phyloP scores from a whole-genome alignment of 2,888 invertebrate species.

The Drosophila putrida region DNA sequence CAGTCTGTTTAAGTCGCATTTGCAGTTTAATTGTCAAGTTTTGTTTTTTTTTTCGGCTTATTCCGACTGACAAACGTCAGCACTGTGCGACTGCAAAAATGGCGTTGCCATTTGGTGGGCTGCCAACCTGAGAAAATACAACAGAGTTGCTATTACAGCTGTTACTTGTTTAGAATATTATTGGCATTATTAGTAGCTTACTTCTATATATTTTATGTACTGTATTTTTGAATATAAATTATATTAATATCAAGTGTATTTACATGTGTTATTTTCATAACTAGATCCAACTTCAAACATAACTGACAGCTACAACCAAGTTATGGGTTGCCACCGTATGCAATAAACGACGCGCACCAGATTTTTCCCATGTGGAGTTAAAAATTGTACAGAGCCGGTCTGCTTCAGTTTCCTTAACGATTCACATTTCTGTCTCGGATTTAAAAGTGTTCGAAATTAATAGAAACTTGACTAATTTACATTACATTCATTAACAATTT shows the following conservation, averaged over 20 bases:
- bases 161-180: neutral
- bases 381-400: slow-evolving; percentile 56
- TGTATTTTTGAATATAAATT: neutral
- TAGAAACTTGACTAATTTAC: slow-evolving; percentile 30
- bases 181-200: neutral
- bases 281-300: slow-evolving; percentile 38
- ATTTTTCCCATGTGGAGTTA: slow-evolving; percentile 60
- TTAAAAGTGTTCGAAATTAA: slow-evolving; percentile 49
- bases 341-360: slow-evolving; percentile 46
- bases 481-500: slow-evolving; percentile 20
- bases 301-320: slow-evolving; percentile 42
- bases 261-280: neutral
- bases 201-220: neutral
- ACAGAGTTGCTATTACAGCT: slow-evolving; percentile 28
- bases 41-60: slow-evolving; percentile 60
- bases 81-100: slow-evolving; percentile 56
- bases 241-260: neutral
- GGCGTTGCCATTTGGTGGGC: slow-evolving; percentile 41
- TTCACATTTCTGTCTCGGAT: slow-evolving; percentile 48
- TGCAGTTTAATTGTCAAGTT: slow-evolving; percentile 24
- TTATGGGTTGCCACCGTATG: slow-evolving; percentile 39
- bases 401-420: slow-evolving; percentile 53
- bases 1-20: slow-evolving; percentile 20
- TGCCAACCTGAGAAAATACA: slow-evolving; percentile 32
- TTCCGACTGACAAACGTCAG: slow-evolving; percentile 66